Evolutionary conservation across 2,888 invertebrate genomes (phyloP).

Genomic region (Crematogaster levior): DNA sequence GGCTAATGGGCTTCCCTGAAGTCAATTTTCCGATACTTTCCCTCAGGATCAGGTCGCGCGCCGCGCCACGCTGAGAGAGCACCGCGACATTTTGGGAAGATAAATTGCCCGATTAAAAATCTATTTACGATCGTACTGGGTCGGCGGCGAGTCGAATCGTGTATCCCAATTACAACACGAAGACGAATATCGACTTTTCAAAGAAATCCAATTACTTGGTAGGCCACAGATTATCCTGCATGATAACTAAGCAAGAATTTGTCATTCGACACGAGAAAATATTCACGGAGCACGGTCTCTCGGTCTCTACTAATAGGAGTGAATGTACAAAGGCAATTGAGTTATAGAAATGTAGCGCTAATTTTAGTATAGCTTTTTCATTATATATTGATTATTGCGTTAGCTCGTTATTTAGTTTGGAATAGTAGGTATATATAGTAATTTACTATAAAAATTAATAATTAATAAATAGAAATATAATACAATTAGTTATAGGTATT

Average conservation of each 20-base stretch:
- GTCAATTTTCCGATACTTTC: conserved; percentile 69
- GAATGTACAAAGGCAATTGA: background rate
- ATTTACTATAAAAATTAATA: too few relatives aligned
- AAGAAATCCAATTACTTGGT: conserved; percentile 46
- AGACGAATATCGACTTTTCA: conserved; percentile 22
- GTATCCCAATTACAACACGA: conserved; percentile 41
- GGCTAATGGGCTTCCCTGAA: conserved; percentile 59
- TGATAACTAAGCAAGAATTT: conserved; percentile 24
- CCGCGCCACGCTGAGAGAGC: conserved; percentile 2
- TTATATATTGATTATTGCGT: background rate
- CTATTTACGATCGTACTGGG: conserved; percentile 49
- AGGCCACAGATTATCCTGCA: conserved; percentile 9
- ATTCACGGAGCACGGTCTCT: background rate
- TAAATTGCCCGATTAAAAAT: conserved; percentile 57
- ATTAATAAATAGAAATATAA: too few relatives aligned
- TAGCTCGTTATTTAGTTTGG: background rate
- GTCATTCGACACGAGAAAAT: background rate
- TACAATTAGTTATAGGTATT: too few relatives aligned
- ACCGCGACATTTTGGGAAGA: conserved; percentile 41
- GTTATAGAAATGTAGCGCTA: background rate
- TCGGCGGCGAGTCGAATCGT: conserved; percentile 44
- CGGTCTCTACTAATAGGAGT: background rate
- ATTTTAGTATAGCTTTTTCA: background rate
- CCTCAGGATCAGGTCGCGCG: conserved; percentile 39
- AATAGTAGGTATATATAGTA: too few relatives aligned